Evolutionary conservation across 2,113 vertebrate species (phyloP).

Genomic region (Burhinus bistriatus): DNA sequence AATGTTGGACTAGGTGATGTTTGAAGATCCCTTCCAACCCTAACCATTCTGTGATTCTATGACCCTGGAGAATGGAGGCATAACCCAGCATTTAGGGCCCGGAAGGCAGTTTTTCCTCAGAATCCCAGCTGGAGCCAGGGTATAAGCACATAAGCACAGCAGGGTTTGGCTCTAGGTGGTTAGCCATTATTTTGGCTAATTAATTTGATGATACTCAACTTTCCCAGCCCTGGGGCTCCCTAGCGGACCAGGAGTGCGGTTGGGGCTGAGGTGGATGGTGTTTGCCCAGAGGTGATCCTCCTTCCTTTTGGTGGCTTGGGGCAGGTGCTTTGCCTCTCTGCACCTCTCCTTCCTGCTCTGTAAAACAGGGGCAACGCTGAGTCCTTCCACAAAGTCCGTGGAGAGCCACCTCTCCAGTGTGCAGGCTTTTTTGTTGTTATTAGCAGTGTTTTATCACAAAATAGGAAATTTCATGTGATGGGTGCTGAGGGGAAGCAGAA

Average conservation of each 20-base stretch:
- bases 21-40: neutral
- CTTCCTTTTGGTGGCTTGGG: neutral
- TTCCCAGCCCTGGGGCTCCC: neutral
- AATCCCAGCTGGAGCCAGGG: neutral
- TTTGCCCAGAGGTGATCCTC: neutral
- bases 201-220: neutral
- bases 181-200: neutral
- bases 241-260: rapidly evolving
- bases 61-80: neutral
- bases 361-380: neutral
- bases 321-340: neutral
- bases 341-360: rapidly evolving
- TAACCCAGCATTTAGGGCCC: neutral
- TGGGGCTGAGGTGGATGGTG: rapidly evolving
- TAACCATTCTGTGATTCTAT: neutral
- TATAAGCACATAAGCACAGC: neutral
- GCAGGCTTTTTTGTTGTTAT: rapidly evolving
- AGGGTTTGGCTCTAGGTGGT: neutral
- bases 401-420: neutral
- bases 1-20: neutral
- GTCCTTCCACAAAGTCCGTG: neutral
- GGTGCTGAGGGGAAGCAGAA: neutral
- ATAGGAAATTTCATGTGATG: neutral
- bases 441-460: neutral
- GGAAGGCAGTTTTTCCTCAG: neutral